Base-by-base conservation (phyloP, 2,797 vertebrate species). In the Sebastiscus tertius region DNA sequence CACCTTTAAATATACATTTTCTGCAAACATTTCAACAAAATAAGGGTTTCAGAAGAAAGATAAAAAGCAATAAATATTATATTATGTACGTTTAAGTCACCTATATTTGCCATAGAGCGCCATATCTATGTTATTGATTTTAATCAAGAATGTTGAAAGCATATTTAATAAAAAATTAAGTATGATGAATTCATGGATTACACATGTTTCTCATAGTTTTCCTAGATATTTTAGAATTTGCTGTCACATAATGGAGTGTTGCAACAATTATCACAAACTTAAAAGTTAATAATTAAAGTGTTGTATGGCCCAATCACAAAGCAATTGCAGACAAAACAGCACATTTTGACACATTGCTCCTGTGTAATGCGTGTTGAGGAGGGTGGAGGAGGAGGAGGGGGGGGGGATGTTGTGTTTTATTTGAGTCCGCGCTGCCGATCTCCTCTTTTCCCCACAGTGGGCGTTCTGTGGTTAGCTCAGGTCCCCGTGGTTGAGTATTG, bases 401-500 rank as follows among this genome's bases (percentile, higher is more conserved):
- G 11, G 58, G 64, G 65, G 6, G n/a, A n/a, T 61, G 34, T 13
- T 36, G 73, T 81, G 70, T 77, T 84, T 72, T 82, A 63, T 84
- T 82, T 75, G 27, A 81, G 52, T 67, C 66, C 6, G 31, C 74
- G 85, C 74, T 87, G 81, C 78, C 64, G 83, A 77, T 86, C 71
- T 67, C 26, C 60, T 87, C 68, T 72, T 75, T 75, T 66, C 65
- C 68, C 86, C 88, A 79, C 89, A 88, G 90, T 87, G 61, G 81
- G 81, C 42, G 16, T 74, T 83, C 74, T 84, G 81, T 58, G 91
- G 83, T 82, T 73, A 83, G 87, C 82, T 84, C 9, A 82, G 90
- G 90, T 92, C 92, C 91, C 93, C 4, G 83, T 33, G 91, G 91
- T 85, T 71, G 81, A 89, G 85, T 79, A 92, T 93, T 92, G 90